Evolutionary conservation across 2,797 vertebrate genomes (phyloP).

Genomic region (Anguilla marmorata): DNA sequence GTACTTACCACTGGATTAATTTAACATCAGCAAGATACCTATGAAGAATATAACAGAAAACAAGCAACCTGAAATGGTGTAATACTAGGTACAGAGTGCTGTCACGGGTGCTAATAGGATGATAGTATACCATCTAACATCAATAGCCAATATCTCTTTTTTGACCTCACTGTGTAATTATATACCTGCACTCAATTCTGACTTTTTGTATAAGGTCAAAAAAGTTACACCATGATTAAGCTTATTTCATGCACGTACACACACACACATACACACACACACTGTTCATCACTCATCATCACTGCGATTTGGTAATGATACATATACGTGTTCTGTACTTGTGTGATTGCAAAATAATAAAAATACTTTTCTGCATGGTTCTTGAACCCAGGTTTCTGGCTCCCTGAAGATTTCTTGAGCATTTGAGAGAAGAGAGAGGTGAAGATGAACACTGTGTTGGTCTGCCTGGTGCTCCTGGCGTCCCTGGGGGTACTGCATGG

Average conservation of each 20-base stretch:
- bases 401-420: not conserved
- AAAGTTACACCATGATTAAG: not conserved
- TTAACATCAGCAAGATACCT: too few species aligned
- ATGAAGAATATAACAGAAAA: too few species aligned
- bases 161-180: not conserved
- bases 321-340: too few species aligned
- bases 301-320: too few species aligned
- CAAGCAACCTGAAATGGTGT: too few species aligned
- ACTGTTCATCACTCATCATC: too few species aligned
- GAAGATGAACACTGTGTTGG: conserved; percentile 74
- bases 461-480: conserved; percentile 61
- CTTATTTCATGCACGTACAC: not conserved
- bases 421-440: conserved; percentile 29
- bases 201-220: not conserved
- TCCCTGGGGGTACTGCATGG: conserved; percentile 64
- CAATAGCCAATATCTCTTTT: not conserved
- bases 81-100: too few species aligned
- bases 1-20: too few species aligned
- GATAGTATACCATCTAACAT: too few species aligned
- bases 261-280: not conserved
- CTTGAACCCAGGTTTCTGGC: not conserved
- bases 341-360: not conserved
- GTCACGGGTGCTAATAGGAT: too few species aligned
- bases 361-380: not conserved
- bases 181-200: not conserved